These are phyloP conservation scores for Hystrix cristata DNA, from an alignment of 2,113 vertebrate genomes.

Conservation along the genomic window DNA sequence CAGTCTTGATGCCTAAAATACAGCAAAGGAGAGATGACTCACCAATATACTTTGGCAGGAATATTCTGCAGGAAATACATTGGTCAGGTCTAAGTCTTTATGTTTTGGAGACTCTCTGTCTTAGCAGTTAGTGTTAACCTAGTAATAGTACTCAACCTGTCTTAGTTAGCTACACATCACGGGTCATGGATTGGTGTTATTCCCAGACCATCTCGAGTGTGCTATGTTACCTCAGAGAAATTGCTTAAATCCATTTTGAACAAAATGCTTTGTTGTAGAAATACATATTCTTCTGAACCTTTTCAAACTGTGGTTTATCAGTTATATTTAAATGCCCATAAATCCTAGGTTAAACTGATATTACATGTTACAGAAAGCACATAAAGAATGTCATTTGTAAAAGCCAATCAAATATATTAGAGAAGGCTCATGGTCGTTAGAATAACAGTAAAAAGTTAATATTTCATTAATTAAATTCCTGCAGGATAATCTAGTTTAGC, in stretches of 20 bases:
- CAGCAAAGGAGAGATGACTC: not conserved
- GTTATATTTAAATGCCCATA: not conserved
- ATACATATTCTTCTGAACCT: not conserved
- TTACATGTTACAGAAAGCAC: not conserved
- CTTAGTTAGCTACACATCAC: not conserved
- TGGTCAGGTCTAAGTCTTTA: not conserved
- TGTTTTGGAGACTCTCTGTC: not conserved
- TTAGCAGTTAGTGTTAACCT: not conserved
- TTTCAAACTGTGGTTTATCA: not conserved
- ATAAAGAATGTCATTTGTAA: not conserved
- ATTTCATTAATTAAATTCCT: not conserved
- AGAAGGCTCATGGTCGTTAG: not conserved
- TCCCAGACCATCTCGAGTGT: not conserved
- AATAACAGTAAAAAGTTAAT: not conserved
- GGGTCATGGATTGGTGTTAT: not conserved
- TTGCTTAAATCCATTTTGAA: not conserved
- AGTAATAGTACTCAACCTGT: not conserved
- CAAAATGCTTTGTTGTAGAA: not conserved
- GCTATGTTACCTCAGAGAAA: not conserved
- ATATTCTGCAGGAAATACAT: not conserved
- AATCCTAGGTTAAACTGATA: not conserved
- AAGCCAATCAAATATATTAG: not conserved
- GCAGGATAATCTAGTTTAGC: not conserved
- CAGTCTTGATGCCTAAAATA: not conserved
- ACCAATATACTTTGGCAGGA: not conserved